phyloP scores from a whole-genome alignment of 2,888 invertebrate species.

The Rotaria socialis region DNA sequence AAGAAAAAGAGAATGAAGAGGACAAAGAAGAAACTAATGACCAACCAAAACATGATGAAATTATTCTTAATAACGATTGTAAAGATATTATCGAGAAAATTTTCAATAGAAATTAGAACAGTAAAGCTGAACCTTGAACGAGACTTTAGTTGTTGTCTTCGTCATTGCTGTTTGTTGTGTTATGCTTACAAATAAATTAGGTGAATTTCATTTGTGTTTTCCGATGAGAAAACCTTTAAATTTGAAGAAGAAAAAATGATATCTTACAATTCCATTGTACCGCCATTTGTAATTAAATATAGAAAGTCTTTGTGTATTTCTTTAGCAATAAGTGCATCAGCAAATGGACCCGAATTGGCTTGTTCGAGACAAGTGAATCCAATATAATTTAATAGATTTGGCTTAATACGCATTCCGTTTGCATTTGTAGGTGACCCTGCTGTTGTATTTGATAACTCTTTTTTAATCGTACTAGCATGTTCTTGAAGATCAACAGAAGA shows the following conservation, averaged over 20 bases:
- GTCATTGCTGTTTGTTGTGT: too few relatives aligned
- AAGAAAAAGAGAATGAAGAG: background rate
- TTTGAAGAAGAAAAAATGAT: too few relatives aligned
- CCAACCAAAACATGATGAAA: background rate
- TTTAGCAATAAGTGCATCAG: constrained; percentile 36
- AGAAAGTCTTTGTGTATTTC: constrained; percentile 42
- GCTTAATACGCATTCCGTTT: constrained; percentile 40
- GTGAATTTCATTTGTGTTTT: background rate
- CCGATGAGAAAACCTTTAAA: background rate
- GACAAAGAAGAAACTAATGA: background rate
- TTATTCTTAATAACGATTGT: background rate
- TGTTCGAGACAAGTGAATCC: constrained; percentile 40
- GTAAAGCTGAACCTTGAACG: too few relatives aligned
- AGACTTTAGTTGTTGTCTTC: too few relatives aligned
- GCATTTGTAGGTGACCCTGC: constrained; percentile 15
- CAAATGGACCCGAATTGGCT: constrained; percentile 32
- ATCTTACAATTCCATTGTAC: constrained; percentile 42
- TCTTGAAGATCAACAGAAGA: constrained; percentile 28
- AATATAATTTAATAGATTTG: constrained; percentile 44
- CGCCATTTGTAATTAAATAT: constrained; percentile 41
- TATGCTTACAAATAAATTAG: too few relatives aligned
- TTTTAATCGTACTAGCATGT: background rate
- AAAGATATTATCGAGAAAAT: background rate
- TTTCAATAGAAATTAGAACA: background rate
- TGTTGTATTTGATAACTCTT: background rate